phyloP scores from a whole-genome alignment of 1,140 invertebrate species.

The Chironomus tepperi region DNA sequence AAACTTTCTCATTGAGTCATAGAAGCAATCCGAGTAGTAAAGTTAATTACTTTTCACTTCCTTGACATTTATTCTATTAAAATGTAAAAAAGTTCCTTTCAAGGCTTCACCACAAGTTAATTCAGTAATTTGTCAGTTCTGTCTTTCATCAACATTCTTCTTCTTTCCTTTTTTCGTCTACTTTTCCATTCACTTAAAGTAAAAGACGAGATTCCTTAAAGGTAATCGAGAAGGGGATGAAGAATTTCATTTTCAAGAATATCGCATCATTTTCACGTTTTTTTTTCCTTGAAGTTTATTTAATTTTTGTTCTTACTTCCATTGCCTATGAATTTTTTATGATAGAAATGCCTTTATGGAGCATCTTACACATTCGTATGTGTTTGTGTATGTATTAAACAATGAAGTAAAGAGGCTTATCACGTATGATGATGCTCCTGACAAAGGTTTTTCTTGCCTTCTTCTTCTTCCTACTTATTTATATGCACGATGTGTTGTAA shows the following conservation, averaged over 20 bases:
- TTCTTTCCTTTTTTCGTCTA: constrained; percentile 15
- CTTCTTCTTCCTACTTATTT: neutral
- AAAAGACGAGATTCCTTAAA: neutral
- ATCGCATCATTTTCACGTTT: neutral
- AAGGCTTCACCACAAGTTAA: neutral
- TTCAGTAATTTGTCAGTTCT: constrained; percentile 11
- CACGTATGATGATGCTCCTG: neutral
- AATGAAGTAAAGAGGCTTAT: neutral
- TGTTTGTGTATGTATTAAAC: neutral
- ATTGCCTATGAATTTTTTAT: constrained; percentile 3
- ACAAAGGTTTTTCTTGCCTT: neutral
- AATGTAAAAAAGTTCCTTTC: neutral
- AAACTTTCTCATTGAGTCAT: too few species aligned
- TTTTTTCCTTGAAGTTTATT: constrained; percentile 9
- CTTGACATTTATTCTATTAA: constrained; percentile 19
- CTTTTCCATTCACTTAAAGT: neutral
- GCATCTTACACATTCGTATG: neutral
- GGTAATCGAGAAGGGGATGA: neutral
- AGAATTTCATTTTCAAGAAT: constrained; percentile 3
- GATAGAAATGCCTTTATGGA: constrained; percentile 12
- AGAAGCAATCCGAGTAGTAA: neutral
- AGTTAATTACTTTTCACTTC: constrained; percentile 20
- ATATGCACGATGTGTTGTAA: neutral
- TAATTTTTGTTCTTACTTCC: neutral
- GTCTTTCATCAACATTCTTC: neutral